phyloP scores from a whole-genome alignment of 2,888 invertebrate genomes.

The Hoplodrina blanda region DNA sequence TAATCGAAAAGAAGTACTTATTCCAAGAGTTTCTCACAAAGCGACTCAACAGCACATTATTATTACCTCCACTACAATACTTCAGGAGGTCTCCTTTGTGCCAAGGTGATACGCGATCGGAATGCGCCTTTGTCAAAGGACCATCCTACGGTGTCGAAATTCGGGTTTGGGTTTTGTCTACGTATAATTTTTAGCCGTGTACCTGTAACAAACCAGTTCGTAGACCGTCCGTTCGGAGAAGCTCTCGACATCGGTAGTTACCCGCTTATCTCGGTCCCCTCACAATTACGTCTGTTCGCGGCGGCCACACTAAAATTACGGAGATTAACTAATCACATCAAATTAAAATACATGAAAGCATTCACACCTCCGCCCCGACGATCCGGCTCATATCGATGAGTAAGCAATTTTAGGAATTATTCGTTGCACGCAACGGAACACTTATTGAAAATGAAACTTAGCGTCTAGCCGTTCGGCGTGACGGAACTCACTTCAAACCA shows the following conservation, averaged over 20 bases:
- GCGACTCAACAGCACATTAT: slow-evolving; percentile 45
- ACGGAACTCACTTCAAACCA: slow-evolving; percentile 74
- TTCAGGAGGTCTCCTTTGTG: slow-evolving; percentile 70
- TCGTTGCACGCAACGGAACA: slow-evolving; percentile 73
- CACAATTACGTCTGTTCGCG: slow-evolving; percentile 70
- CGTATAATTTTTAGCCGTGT: slow-evolving; percentile 87
- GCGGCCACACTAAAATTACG: slow-evolving; percentile 66
- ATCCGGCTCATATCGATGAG: slow-evolving; percentile 69
- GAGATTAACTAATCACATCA: slow-evolving; percentile 73
- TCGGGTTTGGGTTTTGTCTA: slow-evolving; percentile 83
- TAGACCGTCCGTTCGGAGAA: slow-evolving; percentile 80
- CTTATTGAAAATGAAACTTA: slow-evolving; percentile 73
- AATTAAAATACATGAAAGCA: slow-evolving; percentile 72
- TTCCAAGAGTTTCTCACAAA: slow-evolving; percentile 42
- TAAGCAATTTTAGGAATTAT: slow-evolving; percentile 72
- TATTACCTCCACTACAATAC: slow-evolving; percentile 60
- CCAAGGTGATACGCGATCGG: slow-evolving; percentile 75
- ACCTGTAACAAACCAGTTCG: slow-evolving; percentile 88
- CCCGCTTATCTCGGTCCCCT: slow-evolving; percentile 77
- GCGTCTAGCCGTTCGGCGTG: slow-evolving; percentile 71
- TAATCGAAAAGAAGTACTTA: slow-evolving; percentile 6
- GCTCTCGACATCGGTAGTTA: slow-evolving; percentile 71
- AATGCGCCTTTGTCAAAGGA: slow-evolving; percentile 84
- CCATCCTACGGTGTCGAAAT: slow-evolving; percentile 79
- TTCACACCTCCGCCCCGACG: slow-evolving; percentile 72